Evolutionary conservation across 23 tunicate genomes (phyloP), one percentile per base, ranked within the genome.

Genomic region (Ascidia mentula): DNA sequence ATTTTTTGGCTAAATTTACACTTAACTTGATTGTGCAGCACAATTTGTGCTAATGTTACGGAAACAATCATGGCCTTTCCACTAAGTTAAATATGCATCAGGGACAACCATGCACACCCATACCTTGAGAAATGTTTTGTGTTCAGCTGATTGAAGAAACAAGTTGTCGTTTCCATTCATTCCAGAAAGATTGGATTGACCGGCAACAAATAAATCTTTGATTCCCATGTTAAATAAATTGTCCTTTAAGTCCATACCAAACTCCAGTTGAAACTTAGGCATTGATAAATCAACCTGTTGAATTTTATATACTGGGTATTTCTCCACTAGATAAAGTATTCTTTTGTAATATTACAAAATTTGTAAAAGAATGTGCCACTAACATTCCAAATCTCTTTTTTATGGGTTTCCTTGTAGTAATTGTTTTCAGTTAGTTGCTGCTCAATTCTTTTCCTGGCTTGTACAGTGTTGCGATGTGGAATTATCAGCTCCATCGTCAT

Each of bases 181-280:
- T 31, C 89, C 89, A 38, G 84, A 79, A 20, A 85, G 38, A 72
- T 85, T 79, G 18, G 88, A 83, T 1, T 8, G 9, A 8, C 69
- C 88, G 9, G 5, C 0, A n/a, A 0, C 28, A 34, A 85, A 85
- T 35, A 85, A 39, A 0, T 73, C 45, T 0, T 18, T 38, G 20
- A 85, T 42, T n/a, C 70, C 70, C 70, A 85, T 18, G 13, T 36
- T 32, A n/a, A 12, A 3, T 31, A 85, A 34, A 31, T 34, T 33
- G 17, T 42, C 53, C 3, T 20, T 36, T 32, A 85, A 70, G 37
- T 85, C 89, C 31, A 34, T 40, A 9, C 69, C 79, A 46, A 0
- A 79, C 32, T 85, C 77, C 39, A 85, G 31, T 42, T 45, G 78
- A 72, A 85, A 85, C 34, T 72, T 79, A 36, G 89, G 89, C 77